phyloP scores from a whole-genome alignment of 2,888 invertebrate species.

The Eupithecia pulchellata region DNA sequence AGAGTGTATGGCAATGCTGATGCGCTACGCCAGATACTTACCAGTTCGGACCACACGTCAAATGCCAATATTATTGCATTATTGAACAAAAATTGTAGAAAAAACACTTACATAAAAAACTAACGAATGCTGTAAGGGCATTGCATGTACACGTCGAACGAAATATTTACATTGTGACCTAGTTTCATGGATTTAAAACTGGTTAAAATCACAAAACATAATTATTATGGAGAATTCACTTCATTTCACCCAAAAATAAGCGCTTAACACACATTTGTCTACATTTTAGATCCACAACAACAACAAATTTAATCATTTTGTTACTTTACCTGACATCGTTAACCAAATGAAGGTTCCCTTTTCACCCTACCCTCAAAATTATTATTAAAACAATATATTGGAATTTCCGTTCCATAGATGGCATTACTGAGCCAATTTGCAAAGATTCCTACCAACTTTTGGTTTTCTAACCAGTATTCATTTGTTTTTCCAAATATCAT shows the following conservation, averaged over 20 bases:
- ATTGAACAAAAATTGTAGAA: background rate
- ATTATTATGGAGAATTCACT: too few relatives aligned
- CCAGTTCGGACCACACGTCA: too few relatives aligned
- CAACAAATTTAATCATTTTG: background rate
- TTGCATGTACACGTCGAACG: background rate
- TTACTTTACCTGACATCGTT: background rate
- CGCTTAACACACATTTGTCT: background rate
- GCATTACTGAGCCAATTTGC: conserved; percentile 2
- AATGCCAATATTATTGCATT: too few relatives aligned
- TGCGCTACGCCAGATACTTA: too few relatives aligned
- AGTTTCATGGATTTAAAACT: background rate
- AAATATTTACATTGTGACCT: background rate
- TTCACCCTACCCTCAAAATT: conserved; percentile 8
- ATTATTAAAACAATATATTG: background rate
- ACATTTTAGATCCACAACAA: background rate
- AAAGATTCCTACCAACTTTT: background rate
- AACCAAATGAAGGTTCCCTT: background rate
- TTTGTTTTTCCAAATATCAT: background rate
- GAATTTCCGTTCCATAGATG: conserved; percentile 18
- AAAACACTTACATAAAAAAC: too few relatives aligned
- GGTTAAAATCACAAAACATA: background rate
- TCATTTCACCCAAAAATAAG: background rate
- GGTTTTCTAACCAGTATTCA: background rate
- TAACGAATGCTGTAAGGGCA: too few relatives aligned
- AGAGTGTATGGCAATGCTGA: too few relatives aligned